Percentiles rank a stretch among this genome's conserved stretches.
Evolutionary conservation across 2,797 vertebrate genomes (phyloP).

Genomic region (Enteromius mattozi): DNA sequence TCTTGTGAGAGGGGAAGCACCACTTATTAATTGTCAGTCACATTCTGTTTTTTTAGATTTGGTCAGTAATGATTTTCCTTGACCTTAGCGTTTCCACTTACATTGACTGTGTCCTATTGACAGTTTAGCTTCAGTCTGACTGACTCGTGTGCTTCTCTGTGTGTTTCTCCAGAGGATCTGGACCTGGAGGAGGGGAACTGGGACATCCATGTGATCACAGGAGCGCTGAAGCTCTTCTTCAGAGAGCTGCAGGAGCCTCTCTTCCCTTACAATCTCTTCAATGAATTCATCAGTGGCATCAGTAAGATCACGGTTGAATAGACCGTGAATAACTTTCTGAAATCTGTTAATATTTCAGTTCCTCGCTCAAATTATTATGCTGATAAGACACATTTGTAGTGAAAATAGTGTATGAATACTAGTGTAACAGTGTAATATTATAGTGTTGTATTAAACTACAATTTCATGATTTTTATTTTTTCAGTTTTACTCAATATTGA

Average conservation of each 20-base stretch:
- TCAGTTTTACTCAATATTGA: not conserved
- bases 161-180: conserved; percentile 83
- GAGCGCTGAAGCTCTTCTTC: conserved; percentile 94
- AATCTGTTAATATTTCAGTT: not conserved
- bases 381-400: not conserved
- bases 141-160: conserved; percentile 5
- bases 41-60: not conserved
- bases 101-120: not conserved
- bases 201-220: conserved; percentile 95
- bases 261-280: conserved; percentile 88
- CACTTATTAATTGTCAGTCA: too few relatives aligned
- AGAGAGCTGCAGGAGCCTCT: conserved; percentile 91
- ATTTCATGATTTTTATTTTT: not conserved
- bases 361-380: not conserved
- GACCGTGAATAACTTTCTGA: not conserved
- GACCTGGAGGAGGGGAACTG: conserved; percentile 91
- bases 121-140: not conserved
- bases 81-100: not conserved
- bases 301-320: conserved; percentile 71
- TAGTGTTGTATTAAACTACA: not conserved
- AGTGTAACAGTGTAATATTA: not conserved
- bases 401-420: not conserved
- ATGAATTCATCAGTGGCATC: conserved; percentile 84
- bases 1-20: not conserved
- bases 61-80: not conserved